Evolutionary conservation across 1,140 invertebrate species (phyloP).

Genomic region (Trichomalopsis sarcophagae): DNA sequence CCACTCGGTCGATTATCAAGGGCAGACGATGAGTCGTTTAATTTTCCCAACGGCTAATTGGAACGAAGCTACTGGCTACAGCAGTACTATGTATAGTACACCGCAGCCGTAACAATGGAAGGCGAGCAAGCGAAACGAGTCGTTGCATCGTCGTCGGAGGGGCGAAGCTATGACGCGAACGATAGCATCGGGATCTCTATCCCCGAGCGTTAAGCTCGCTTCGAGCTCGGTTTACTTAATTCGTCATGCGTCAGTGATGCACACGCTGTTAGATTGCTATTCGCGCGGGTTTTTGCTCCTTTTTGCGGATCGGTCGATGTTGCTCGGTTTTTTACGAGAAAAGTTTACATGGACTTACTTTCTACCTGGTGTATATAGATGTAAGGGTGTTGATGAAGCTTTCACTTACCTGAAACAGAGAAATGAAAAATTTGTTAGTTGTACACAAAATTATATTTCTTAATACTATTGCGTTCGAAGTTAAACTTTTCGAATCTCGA

Average conservation of each 20-base stretch:
- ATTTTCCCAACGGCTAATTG: not conserved
- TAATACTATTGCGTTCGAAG: too few species aligned
- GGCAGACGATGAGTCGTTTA: constrained; percentile 11
- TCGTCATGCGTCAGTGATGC: not conserved
- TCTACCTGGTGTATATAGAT: not conserved
- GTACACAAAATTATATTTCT: not conserved
- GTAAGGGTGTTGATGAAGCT: not conserved
- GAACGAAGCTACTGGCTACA: not conserved
- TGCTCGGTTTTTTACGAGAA: not conserved
- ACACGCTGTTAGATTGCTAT: not conserved
- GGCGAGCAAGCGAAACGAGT: not conserved
- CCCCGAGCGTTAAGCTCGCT: not conserved
- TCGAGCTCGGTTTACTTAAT: not conserved
- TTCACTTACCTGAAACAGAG: constrained; percentile 28
- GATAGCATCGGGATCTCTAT: constrained; percentile 8
- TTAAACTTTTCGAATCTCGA: not conserved
- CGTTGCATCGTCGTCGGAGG: not conserved
- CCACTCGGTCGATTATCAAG: not conserved
- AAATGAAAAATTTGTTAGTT: not conserved
- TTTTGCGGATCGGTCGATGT: not conserved
- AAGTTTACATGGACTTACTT: not conserved
- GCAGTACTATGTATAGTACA: not conserved
- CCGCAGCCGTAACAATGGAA: not conserved
- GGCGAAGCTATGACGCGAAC: constrained; percentile 12
- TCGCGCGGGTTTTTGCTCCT: not conserved